Base-by-base conservation (phyloP, 2,888 invertebrate species). In the Isotomurus palustris region DNA sequence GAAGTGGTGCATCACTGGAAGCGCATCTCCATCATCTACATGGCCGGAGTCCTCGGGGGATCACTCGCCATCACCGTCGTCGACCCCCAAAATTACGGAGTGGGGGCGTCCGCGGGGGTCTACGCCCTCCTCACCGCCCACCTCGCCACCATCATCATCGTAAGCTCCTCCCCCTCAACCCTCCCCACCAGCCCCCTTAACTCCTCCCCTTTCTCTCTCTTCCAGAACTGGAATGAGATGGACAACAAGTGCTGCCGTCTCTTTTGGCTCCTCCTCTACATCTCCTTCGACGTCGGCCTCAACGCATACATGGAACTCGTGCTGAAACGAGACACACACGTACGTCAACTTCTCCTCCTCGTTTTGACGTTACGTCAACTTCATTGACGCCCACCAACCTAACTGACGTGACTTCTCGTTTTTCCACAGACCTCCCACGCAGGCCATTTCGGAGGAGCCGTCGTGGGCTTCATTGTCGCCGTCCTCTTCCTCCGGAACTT, bases 201-300 rank as follows among this genome's bases (percentile, higher is more conserved):
- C 8, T 24, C 8, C 6, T 44, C 19, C 8, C n/a, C 5, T 32
- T 29, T 24, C 4, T 8, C 28, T 49, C 21, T 6, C 17, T 19
- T 48, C 14, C 36, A 49, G 48, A 58, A 58, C 32, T 58, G 58
- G 58, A 22, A 44, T 40, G 47, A 58, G 48, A 58, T 58, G 58
- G 53, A 53, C 28, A 8, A 41, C 10, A 58, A 58, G 27, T 53
- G 45, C 48, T 53, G 58, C 22, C 52, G 58, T 1, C n/a, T 58
- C 2, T 47, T 53, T 48, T 58, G 47, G 47, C 43, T 58, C 2
- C 25, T 58, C 2, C 25, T 28, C 2, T 53, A 53, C 41, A 53
- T 45, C 14, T 21, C 10, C n/a, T 32, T 52, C 14, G 48, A 53
- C 41, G 27, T 57, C 27, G 57, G 52, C 1, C 29, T 52, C 2